Evolutionary conservation across 2,888 invertebrate genomes (phyloP).

Genomic region (Eristalinus sepulchralis): DNA sequence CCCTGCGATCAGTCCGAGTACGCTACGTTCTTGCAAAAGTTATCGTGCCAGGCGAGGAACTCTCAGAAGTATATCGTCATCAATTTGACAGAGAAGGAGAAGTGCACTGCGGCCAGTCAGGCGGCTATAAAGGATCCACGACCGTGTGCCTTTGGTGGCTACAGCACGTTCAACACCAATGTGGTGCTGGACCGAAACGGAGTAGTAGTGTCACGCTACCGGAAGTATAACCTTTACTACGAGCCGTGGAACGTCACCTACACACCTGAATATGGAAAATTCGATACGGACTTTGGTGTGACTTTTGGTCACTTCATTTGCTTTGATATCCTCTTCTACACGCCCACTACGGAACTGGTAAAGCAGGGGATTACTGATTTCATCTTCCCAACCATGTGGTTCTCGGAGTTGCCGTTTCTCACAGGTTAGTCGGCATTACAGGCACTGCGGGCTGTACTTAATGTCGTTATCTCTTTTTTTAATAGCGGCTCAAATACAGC

Average conservation of each 20-base stretch:
- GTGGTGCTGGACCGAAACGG: constrained; percentile 89
- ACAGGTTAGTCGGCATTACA: constrained; percentile 79
- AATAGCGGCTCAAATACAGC: constrained; percentile 84
- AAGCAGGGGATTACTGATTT: constrained; percentile 76
- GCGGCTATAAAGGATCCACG: constrained; percentile 73
- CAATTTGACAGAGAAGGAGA: constrained; percentile 85
- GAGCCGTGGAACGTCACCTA: constrained; percentile 81
- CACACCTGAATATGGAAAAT: constrained; percentile 83
- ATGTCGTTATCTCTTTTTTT: neutral
- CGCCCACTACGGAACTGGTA: constrained; percentile 84
- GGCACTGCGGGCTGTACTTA: neutral
- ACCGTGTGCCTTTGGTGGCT: constrained; percentile 74
- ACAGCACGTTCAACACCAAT: constrained; percentile 87
- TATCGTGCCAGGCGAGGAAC: constrained; percentile 77
- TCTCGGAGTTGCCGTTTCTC: constrained; percentile 89
- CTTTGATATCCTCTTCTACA: constrained; percentile 90
- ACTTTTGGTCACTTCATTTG: constrained; percentile 91
- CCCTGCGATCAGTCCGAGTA: constrained; percentile 77
- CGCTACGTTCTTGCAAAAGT: constrained; percentile 73
- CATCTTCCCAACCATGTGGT: constrained; percentile 88
- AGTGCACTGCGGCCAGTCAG: constrained; percentile 80
- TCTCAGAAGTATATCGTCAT: constrained; percentile 86
- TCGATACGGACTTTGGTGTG: constrained; percentile 89
- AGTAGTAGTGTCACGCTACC: constrained; percentile 84
- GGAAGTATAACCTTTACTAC: constrained; percentile 83